Conservation (phyloP, 2,888 invertebrate species). For the Micoletzkya japonica region DNA sequence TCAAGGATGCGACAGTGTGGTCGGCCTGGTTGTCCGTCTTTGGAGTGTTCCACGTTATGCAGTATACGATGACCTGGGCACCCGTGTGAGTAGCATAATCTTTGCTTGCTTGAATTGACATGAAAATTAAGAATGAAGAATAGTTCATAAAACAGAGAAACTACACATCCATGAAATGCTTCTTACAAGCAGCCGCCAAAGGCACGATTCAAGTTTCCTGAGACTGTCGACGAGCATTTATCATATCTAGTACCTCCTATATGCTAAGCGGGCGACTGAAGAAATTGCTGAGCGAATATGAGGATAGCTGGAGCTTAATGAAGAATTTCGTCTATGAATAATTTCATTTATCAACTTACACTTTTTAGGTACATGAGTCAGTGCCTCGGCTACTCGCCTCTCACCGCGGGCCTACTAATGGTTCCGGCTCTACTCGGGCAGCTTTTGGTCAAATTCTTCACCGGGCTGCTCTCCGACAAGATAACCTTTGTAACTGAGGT, state of each 20-base stretch:
- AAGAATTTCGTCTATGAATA: too few species aligned
- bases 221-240: too few species aligned
- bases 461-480: neutral
- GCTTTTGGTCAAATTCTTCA: neutral
- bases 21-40: neutral
- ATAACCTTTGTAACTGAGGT: neutral
- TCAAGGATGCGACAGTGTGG: neutral
- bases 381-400: neutral
- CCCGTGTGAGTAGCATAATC: neutral
- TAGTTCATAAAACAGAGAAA: too few species aligned
- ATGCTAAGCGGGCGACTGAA: too few species aligned
- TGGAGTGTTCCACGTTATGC: neutral
- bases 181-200: neutral
- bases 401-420: neutral
- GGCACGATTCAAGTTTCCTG: neutral
- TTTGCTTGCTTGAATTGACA: too few species aligned
- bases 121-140: too few species aligned
- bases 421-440: neutral
- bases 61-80: neutral
- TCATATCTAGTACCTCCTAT: too few species aligned
- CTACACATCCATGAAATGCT: too few species aligned
- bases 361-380: neutral
- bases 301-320: too few species aligned
- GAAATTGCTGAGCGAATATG: too few species aligned
- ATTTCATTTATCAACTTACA: neutral